Evolutionary conservation across 2,113 vertebrate species (phyloP).

Genomic region (Pan paniscus): DNA sequence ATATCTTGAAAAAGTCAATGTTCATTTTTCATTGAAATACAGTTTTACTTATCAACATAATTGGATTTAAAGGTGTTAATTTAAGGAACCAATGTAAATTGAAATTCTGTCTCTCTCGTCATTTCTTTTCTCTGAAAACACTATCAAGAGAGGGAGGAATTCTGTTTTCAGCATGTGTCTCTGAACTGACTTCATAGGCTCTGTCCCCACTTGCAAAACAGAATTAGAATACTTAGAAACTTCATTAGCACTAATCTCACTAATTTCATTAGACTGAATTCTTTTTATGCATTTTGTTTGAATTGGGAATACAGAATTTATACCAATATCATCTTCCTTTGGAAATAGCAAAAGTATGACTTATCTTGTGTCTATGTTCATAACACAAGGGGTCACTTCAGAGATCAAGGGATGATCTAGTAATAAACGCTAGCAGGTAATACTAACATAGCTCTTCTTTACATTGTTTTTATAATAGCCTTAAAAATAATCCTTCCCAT

Average conservation of each 20-base stretch:
- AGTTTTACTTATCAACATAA: background rate
- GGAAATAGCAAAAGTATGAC: background rate
- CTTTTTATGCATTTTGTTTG: conserved; percentile 21
- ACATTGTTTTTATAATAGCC: background rate
- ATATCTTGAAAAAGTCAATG: background rate
- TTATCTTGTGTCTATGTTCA: background rate
- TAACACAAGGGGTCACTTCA: background rate
- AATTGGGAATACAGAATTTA: conserved; percentile 5
- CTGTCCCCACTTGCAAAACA: background rate
- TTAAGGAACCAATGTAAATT: background rate
- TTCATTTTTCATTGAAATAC: background rate
- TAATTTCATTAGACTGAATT: conserved; percentile 18
- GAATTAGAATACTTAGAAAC: conserved; percentile 13
- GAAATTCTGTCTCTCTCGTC: background rate
- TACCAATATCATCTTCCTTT: background rate
- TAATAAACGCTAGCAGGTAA: background rate
- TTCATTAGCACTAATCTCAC: background rate
- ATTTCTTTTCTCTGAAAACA: background rate
- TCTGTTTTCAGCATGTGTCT: conserved; percentile 21
- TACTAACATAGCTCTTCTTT: background rate
- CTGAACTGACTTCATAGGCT: background rate
- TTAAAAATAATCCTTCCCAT: background rate
- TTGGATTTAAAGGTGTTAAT: conserved; percentile 26
- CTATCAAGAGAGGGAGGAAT: background rate
- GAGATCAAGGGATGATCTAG: background rate